A percentile compares a stretch with the other conserved stretches of the same genome.
phyloP scores from a whole-genome alignment of 2,797 vertebrate genomes.

The Labeo calbasu region DNA sequence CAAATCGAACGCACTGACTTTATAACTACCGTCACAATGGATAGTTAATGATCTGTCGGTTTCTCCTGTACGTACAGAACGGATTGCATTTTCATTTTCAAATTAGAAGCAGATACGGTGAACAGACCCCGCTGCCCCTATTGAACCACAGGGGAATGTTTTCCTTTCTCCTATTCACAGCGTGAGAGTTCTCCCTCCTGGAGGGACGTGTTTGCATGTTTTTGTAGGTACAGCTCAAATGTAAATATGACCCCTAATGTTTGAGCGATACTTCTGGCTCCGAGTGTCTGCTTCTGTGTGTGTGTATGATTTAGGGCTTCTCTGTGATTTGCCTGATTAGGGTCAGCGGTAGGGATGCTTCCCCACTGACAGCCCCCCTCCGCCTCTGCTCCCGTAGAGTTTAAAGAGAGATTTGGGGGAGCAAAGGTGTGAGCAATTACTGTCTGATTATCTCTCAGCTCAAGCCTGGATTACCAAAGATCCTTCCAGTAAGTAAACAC shows the following conservation, averaged over 20 bases:
- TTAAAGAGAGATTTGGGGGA: constrained; percentile 25
- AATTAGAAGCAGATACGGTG: constrained; percentile 41
- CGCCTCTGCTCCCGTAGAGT: constrained; percentile 39
- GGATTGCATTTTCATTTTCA: constrained; percentile 45
- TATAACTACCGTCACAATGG: not conserved
- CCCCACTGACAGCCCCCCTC: constrained; percentile 23
- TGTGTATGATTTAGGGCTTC: constrained; percentile 55
- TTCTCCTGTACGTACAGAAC: constrained; percentile 18
- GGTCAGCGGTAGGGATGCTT: constrained; percentile 44
- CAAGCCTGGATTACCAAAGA: constrained; percentile 19
- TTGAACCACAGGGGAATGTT: constrained; percentile 51
- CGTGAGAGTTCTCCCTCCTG: constrained; percentile 58
- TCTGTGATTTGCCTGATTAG: constrained; percentile 61
- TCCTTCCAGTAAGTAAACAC: constrained; percentile 29
- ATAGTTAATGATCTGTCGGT: constrained; percentile 22
- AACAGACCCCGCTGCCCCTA: constrained; percentile 6
- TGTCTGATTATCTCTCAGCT: constrained; percentile 34
- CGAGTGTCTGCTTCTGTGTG: constrained; percentile 58
- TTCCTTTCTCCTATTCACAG: constrained; percentile 54
- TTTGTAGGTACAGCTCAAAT: constrained; percentile 67
- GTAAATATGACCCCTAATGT: constrained; percentile 65
- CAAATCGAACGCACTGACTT: constrained; percentile 10
- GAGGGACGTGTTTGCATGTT: constrained; percentile 69
- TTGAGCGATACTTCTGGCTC: constrained; percentile 63
- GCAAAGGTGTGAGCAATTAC: constrained; percentile 42